Base-by-base conservation (phyloP, 2,797 vertebrate species). In the Mus minutoides region DNA sequence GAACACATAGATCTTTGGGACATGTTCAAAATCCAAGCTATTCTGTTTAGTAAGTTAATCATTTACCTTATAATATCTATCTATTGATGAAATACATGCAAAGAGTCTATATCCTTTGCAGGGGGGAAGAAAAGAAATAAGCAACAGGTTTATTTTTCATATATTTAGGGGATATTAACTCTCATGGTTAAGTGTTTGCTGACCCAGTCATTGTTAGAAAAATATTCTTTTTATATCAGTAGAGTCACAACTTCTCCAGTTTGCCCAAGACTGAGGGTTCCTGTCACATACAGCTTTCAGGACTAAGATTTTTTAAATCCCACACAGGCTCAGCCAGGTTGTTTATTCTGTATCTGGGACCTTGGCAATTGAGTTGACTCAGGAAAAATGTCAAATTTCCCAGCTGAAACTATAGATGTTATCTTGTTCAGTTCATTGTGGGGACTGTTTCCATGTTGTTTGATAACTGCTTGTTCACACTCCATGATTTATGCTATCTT, bases 101-200 rank as follows among this genome's bases (percentile, higher is more conserved):
- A 92, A 80, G 64, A 54, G 14, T 29, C 13, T 84, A 9, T 49
- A 71, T 7, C 9, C 21, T 43, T 67, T 82, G 4, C 2, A 37
- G 34, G 2, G 75, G 40, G 40, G 31, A 58, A 75, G 31, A 49
- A 84, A 46, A 46, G 3, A 11, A 54, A n/a, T 46, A 43, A 88
- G 46, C 22, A 54, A 56, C 16, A 26, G 14, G 13, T 79, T 94
- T 92, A 80, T 69, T 96, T 96, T 96, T 89, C 43, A 86, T 46
- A 69, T 54, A 46, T 64, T 43, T 73, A 29, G 26, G 22, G 37
- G 37, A 85, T 16, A 62, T 43, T 67, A 64, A 37, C 17, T 87
- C n/a, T 40, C 86, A 54, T 17, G 10, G 73, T 52, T 49, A 75
- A 26, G 34, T 77, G 17, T 84, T 52, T 88, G 56, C 43, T 73